These are phyloP conservation scores for Platycnemis pennipes DNA, from an alignment of 2,888 invertebrate genomes.

Conservation along the genomic window DNA sequence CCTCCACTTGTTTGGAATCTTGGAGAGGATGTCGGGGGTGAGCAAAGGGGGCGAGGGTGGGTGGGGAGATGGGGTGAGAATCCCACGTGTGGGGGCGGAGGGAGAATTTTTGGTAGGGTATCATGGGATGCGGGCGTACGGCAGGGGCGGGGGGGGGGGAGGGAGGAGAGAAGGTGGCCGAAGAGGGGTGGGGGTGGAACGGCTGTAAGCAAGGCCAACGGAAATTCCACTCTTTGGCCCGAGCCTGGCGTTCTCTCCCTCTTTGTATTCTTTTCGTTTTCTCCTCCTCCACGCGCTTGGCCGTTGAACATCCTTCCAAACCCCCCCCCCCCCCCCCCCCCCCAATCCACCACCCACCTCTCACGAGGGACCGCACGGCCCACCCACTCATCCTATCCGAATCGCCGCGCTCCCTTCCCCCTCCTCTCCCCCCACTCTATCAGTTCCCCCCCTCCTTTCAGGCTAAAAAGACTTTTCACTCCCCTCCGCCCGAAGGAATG, in stretches of 20 bases:
- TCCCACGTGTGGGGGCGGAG: neutral
- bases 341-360: neutral
- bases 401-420: neutral
- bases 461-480: neutral
- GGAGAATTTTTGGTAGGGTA: neutral
- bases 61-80: neutral
- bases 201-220: conserved; percentile 49
- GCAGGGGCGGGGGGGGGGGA: conserved; percentile 28
- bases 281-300: neutral
- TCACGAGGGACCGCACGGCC: neutral
- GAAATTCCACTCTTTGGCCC: conserved; percentile 56
- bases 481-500: neutral
- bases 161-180: neutral
- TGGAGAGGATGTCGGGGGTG: neutral
- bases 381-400: neutral
- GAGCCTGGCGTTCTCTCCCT: neutral
- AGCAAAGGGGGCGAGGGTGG: neutral
- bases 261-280: neutral
- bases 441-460: too few relatives aligned
- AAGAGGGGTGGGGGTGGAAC: neutral
- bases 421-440: neutral
- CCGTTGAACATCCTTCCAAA: neutral
- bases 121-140: neutral
- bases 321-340: neutral
- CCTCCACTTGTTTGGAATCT: neutral